Evolutionary conservation across 2,888 invertebrate species (phyloP).

Genomic region (Vesta saturnalis): DNA sequence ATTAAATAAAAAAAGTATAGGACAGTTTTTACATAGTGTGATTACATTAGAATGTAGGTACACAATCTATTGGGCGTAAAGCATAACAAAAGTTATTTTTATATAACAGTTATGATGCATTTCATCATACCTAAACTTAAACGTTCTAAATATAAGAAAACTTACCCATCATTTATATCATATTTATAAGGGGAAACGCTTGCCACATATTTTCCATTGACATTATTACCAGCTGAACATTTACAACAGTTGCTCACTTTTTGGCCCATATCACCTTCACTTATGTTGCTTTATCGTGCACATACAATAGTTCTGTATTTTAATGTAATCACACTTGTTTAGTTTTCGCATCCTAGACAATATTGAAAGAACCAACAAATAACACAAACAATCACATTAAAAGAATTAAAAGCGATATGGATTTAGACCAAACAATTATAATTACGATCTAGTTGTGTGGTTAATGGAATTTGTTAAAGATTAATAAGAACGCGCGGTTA

Average conservation of each 20-base stretch:
- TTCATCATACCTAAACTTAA: constrained; percentile 21
- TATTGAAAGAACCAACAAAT: too few relatives aligned
- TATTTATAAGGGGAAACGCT: constrained; percentile 25
- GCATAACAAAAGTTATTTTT: constrained; percentile 24
- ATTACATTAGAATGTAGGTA: not conserved
- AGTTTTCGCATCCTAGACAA: too few relatives aligned
- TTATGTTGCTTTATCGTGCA: not conserved
- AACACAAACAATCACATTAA: too few relatives aligned
- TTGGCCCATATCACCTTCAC: constrained; percentile 60
- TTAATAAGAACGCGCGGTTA: constrained; percentile 17
- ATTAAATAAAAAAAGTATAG: too few relatives aligned
- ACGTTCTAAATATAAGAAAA: constrained; percentile 20
- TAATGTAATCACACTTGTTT: not conserved
- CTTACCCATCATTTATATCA: constrained; percentile 9
- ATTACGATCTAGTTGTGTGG: too few relatives aligned
- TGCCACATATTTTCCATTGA: constrained; percentile 49
- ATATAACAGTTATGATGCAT: constrained; percentile 23
- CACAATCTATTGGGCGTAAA: not conserved
- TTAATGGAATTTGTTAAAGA: constrained; percentile 24
- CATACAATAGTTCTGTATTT: not conserved
- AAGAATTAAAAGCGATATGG: too few relatives aligned
- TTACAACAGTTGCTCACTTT: constrained; percentile 62
- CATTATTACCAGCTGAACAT: constrained; percentile 56
- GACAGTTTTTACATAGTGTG: too few relatives aligned
- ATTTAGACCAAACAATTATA: too few relatives aligned